Evolutionary conservation across 2,888 invertebrate species (phyloP).

Genomic region (Drosophila quinaria): DNA sequence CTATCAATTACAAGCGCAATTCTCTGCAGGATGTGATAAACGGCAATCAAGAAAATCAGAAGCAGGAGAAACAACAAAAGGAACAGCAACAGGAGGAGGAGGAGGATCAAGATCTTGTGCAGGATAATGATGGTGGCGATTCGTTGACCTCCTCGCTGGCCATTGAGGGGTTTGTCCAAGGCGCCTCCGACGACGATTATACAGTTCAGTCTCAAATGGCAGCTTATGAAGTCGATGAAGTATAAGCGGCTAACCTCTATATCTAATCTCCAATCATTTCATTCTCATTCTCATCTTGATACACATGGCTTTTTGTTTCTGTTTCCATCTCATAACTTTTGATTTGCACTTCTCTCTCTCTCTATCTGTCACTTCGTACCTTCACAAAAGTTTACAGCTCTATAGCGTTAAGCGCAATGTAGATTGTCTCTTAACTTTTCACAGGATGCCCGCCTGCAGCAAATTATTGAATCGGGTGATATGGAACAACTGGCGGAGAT

Average conservation of each 20-base stretch:
- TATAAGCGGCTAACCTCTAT: slow-evolving; percentile 70
- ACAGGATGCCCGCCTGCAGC: slow-evolving; percentile 89
- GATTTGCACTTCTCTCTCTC: not conserved
- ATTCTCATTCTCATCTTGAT: slow-evolving; percentile 3
- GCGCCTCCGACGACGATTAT: slow-evolving; percentile 85
- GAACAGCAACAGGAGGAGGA: slow-evolving; percentile 7
- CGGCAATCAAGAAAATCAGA: slow-evolving; percentile 1
- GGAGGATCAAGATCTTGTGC: slow-evolving; percentile 33
- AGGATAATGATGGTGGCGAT: slow-evolving; percentile 66
- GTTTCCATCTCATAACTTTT: not conserved
- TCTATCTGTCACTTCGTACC: slow-evolving; percentile 28
- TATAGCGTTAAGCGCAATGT: slow-evolving; percentile 9
- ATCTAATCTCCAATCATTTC: slow-evolving; percentile 2
- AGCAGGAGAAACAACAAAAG: not conserved
- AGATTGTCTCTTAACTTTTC: slow-evolving; percentile 22
- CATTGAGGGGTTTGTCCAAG: slow-evolving; percentile 85
- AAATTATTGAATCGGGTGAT: slow-evolving; percentile 90
- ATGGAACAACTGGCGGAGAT: slow-evolving; percentile 96
- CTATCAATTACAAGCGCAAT: slow-evolving; percentile 46
- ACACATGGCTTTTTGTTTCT: slow-evolving; percentile 8
- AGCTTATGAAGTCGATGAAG: slow-evolving; percentile 83
- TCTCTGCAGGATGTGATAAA: slow-evolving; percentile 67
- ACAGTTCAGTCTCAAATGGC: slow-evolving; percentile 86
- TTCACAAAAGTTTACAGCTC: slow-evolving; percentile 12
- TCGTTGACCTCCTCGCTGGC: slow-evolving; percentile 84